Evolutionary conservation across 2,888 invertebrate species (phyloP).

Genomic region (Cerceris ruficornis): DNA sequence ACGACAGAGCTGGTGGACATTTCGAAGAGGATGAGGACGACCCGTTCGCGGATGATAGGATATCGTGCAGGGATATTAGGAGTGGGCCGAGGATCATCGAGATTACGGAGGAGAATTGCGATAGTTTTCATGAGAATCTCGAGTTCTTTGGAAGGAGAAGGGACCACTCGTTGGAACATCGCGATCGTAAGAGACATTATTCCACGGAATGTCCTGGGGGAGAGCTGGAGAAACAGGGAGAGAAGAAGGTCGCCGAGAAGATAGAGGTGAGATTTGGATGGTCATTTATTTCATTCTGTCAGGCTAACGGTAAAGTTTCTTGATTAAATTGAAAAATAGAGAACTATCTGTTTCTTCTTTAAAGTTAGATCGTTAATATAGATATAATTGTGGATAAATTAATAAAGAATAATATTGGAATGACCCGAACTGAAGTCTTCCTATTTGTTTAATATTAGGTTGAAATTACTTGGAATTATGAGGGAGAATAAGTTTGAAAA

Average conservation of each 20-base stretch:
- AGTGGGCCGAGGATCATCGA: conserved; percentile 73
- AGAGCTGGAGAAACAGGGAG: conserved; percentile 19
- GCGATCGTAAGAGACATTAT: conserved; percentile 39
- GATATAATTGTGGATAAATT: too few species aligned
- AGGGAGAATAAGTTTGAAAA: too few species aligned
- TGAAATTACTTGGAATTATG: too few species aligned
- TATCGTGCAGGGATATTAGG: conserved; percentile 53
- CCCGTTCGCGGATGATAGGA: conserved; percentile 58
- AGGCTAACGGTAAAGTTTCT: too few species aligned
- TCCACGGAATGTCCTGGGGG: conserved; percentile 3
- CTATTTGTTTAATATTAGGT: too few species aligned
- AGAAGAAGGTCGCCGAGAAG: conserved; percentile 29
- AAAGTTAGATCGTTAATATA: too few species aligned
- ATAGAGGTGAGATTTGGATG: conserved; percentile 37
- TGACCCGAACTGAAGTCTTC: too few species aligned
- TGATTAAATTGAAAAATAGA: too few species aligned
- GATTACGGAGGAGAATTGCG: conserved; percentile 78
- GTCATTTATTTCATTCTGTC: too few species aligned
- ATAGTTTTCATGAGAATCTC: conserved; percentile 78
- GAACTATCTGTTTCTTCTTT: too few species aligned
- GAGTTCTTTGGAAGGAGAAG: conserved; percentile 76
- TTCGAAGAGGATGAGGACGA: conserved; percentile 56
- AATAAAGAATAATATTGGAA: too few species aligned
- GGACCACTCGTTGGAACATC: conserved; percentile 60
- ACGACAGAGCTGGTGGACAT: conserved; percentile 16